Percentiles rank a stretch among this genome's conserved stretches.
These are phyloP conservation scores for Sternarchorhynchus goeldii DNA, from an alignment of 2,797 vertebrate species.

Conservation along the genomic window DNA sequence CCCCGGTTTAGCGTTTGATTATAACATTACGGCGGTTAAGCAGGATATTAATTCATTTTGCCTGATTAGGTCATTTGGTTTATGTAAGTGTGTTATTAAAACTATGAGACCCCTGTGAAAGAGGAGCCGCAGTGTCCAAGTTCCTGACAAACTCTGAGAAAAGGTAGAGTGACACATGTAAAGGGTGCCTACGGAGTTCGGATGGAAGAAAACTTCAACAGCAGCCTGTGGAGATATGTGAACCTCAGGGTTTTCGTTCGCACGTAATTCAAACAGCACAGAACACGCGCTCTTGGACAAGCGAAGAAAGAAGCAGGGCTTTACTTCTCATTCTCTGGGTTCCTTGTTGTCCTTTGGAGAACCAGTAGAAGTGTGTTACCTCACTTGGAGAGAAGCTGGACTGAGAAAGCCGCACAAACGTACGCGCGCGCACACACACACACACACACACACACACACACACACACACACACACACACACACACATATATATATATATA, in stretches of 20 bases:
- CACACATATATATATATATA: background rate
- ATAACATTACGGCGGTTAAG: constrained; percentile 52
- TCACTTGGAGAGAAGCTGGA: constrained; percentile 14
- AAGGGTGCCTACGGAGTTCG: constrained; percentile 32
- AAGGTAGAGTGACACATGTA: constrained; percentile 18
- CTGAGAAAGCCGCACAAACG: background rate
- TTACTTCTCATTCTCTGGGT: constrained; percentile 23
- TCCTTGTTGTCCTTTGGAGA: constrained; percentile 21
- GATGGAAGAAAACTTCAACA: constrained; percentile 18
- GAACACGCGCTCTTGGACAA: constrained; percentile 1
- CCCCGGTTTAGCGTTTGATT: constrained; percentile 51
- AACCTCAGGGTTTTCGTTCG: constrained; percentile 47
- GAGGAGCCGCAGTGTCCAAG: constrained; percentile 18
- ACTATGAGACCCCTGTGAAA: constrained; percentile 5
- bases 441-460: background rate
- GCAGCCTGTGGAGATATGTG: constrained; percentile 32
- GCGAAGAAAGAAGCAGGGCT: constrained; percentile 31
- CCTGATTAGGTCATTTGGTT: constrained; percentile 64
- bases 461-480: background rate
- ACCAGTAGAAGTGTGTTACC: constrained; percentile 23
- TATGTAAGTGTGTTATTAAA: constrained; percentile 58
- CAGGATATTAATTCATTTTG: constrained; percentile 60
- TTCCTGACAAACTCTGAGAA: constrained; percentile 33
- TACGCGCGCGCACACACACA: background rate
- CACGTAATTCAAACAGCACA: constrained; percentile 36